Evolutionary conservation across 2,888 invertebrate genomes (phyloP), one percentile per base, ranked within the genome.

Genomic region (Andrena chrysosceles): DNA sequence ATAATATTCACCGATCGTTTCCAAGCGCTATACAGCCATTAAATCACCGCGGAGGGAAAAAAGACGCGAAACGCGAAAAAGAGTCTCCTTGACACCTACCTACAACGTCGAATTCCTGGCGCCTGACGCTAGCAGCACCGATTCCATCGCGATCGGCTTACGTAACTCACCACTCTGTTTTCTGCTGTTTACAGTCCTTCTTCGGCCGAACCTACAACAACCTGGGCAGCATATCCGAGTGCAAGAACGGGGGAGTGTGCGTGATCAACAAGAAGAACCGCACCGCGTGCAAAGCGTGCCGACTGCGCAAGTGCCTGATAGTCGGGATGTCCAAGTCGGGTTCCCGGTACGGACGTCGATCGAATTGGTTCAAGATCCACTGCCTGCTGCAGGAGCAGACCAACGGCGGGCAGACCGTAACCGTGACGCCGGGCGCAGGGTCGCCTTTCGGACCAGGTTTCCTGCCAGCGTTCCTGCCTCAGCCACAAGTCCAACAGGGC

Each of bases 351-450:
- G 98, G 98, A 0, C 95, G 98, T 33, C 95, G 98, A 70, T 98
- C 98, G 68, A 98, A 98, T 94, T 98, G 98, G 98, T 98, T 98
- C 95, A 98, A 98, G 94, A 98, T 98, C 88, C 98, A 98, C 93
- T 98, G 98, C 92, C 95, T 98, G 1, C 95, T 98, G 1, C 97
- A 98, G 93, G 97, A 98, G 91, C 97, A 98, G 90, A 92, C 93
- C 23, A 93, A 92, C 77, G 90, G 89, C 0, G 81, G 62, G 20
- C 91, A 91, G 74, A 87, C 33, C 54, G 59, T 78, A 16, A 74
- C 60, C 8, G 79, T 83, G 23, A 31, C 85, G 0, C 64, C 89
- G 0, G 89, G 85, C 0, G 74, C 87, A 0, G 87, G 83, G 0
- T 85, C 91, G 7, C 90, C 91, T 0, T 93, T 93, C 64, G 91